Evolutionary conservation across 2,797 vertebrate species (phyloP).

Genomic region (Rhyacichthys aspro): DNA sequence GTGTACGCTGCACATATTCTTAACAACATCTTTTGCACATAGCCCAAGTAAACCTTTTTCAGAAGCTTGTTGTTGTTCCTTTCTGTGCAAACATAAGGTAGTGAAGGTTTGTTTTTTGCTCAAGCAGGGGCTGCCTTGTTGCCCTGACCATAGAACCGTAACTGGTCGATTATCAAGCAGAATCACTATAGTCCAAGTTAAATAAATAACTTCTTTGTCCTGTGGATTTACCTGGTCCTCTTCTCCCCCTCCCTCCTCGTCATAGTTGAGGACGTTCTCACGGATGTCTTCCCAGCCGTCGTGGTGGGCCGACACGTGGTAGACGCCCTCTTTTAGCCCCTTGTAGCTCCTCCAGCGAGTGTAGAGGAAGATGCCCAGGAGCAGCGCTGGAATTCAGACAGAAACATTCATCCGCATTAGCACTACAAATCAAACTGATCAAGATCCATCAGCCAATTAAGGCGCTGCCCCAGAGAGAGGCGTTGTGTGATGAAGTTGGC

Average conservation of each 20-base stretch:
- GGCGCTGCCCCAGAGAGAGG: conserved; percentile 2
- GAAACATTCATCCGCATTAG: conserved; percentile 16
- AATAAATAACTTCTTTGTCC: conserved; percentile 1
- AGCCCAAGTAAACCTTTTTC: no score
- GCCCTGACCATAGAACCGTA: neutral
- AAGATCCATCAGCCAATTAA: conserved; percentile 30
- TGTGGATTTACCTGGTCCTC: conserved; percentile 83
- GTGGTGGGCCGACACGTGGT: conserved; percentile 80
- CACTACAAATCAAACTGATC: conserved; percentile 24
- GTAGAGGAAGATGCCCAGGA: conserved; percentile 84
- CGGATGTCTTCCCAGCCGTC: conserved; percentile 90
- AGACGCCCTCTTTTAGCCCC: conserved; percentile 81
- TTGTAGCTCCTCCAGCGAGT: conserved; percentile 83
- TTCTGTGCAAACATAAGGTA: no score
- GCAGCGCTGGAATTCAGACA: conserved; percentile 74
- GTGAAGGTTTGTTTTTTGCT: no score
- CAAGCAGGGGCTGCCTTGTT: neutral
- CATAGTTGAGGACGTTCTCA: conserved; percentile 91
- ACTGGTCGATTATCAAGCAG: neutral
- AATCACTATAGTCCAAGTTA: no score
- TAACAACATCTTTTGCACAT: no score
- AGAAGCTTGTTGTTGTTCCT: no score
- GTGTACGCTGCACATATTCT: no score
- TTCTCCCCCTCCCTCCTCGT: conserved; percentile 90
- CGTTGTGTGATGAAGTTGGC: conserved; percentile 24